Evolutionary conservation across 2,113 vertebrate genomes (phyloP).

Genomic region (Paratilapia polleni): DNA sequence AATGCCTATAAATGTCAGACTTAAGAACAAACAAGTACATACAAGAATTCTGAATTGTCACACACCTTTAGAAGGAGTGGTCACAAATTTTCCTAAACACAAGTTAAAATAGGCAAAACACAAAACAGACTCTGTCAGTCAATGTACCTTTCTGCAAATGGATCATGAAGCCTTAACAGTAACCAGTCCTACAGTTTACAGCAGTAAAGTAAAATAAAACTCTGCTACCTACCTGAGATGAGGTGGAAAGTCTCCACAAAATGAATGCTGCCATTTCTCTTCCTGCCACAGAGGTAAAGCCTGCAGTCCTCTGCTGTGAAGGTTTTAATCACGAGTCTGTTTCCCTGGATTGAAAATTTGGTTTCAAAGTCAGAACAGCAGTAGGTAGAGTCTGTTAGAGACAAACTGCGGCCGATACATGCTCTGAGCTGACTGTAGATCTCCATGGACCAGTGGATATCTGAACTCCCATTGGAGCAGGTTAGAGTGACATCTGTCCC

Average conservation of each 20-base stretch:
- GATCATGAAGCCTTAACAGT: too few species aligned
- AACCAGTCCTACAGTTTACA: neutral
- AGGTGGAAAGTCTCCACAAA: neutral
- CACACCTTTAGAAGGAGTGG: too few species aligned
- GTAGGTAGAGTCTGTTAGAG: fast-evolving
- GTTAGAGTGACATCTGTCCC: neutral
- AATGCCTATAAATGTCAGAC: too few species aligned
- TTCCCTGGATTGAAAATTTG: neutral
- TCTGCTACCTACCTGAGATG: neutral
- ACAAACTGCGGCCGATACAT: fast-evolving
- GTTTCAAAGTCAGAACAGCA: neutral
- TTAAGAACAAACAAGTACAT: too few species aligned
- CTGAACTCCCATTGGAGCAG: neutral
- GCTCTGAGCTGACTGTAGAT: fast-evolving
- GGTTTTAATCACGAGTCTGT: neutral
- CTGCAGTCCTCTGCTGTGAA: neutral
- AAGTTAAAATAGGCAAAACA: neutral
- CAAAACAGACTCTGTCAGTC: neutral
- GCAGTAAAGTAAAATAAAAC: neutral
- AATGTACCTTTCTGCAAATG: neutral
- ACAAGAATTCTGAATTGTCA: too few species aligned
- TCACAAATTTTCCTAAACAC: too few species aligned
- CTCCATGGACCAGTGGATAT: neutral
- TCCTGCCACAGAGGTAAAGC: neutral
- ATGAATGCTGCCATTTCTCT: fast-evolving